phyloP scores from a whole-genome alignment of 2,888 invertebrate species.

The Dasysyrphus albostriatus region DNA sequence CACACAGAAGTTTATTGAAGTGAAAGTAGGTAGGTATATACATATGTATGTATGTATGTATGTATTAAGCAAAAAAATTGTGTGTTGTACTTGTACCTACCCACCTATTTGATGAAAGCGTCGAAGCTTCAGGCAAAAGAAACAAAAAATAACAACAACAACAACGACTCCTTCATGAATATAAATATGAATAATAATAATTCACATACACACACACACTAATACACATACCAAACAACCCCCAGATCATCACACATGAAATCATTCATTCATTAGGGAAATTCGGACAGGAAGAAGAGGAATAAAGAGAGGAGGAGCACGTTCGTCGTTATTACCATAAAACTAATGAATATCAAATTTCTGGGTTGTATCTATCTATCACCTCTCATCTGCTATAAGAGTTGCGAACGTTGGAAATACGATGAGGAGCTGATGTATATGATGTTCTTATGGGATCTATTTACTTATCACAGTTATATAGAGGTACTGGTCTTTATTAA shows the following conservation, averaged over 20 bases:
- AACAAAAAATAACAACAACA: not conserved
- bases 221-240: not conserved
- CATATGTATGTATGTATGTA: not conserved
- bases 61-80: slow-evolving; percentile 31
- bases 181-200: slow-evolving; percentile 36
- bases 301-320: not conserved
- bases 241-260: slow-evolving; percentile 42
- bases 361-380: slow-evolving; percentile 40
- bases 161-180: slow-evolving; percentile 58
- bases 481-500: not conserved
- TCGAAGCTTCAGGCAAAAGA: slow-evolving; percentile 13
- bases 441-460: not conserved
- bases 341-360: slow-evolving; percentile 74
- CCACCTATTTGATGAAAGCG: slow-evolving; percentile 2
- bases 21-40: slow-evolving; percentile 21
- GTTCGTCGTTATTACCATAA: slow-evolving; percentile 68
- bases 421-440: not conserved
- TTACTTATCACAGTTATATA: slow-evolving; percentile 3
- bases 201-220: not conserved
- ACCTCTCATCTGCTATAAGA: slow-evolving; percentile 21
- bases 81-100: not conserved
- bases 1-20: slow-evolving; percentile 70
- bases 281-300: slow-evolving; percentile 9
- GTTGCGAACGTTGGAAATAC: not conserved
- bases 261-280: slow-evolving; percentile 52